Percentiles rank a stretch among this genome's conserved stretches.
Conservation (phyloP, 2,797 vertebrate genomes). For the Lacerta viridis region DNA sequence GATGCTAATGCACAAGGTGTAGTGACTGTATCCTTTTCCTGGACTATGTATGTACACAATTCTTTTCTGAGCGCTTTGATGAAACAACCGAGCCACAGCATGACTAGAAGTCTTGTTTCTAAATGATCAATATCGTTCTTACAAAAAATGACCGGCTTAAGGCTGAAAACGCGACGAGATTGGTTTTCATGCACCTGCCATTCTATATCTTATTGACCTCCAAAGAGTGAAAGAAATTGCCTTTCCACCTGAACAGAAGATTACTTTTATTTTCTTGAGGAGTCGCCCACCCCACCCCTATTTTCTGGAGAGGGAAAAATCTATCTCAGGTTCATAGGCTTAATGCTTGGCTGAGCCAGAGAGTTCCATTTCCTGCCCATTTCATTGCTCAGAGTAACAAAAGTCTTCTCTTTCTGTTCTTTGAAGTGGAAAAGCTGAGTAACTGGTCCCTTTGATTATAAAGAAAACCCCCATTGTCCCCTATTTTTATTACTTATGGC, state of each 20-base stretch:
- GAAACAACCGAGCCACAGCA: constrained; percentile 23
- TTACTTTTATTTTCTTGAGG: constrained; percentile 79
- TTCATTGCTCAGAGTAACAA: constrained; percentile 81
- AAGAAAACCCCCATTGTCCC: constrained; percentile 84
- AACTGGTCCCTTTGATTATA: constrained; percentile 81
- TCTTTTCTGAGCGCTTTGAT: constrained; percentile 8
- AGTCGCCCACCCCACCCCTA: constrained; percentile 48
- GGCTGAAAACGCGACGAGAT: background rate
- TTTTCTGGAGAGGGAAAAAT: constrained; percentile 39
- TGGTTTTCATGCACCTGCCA: constrained; percentile 73
- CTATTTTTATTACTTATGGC: constrained; percentile 80
- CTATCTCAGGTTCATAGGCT: constrained; percentile 79
- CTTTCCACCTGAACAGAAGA: constrained; percentile 75
- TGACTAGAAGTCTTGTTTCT: constrained; percentile 30
- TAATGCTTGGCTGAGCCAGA: constrained; percentile 79
- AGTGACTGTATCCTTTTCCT: constrained; percentile 2
- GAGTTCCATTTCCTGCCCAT: constrained; percentile 78
- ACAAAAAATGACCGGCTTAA: constrained; percentile 13
- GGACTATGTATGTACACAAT: constrained; percentile 10
- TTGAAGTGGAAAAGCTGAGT: constrained; percentile 85
- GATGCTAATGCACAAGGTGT: background rate
- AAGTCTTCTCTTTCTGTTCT: constrained; percentile 83
- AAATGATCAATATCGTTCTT: background rate
- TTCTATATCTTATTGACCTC: constrained; percentile 70
- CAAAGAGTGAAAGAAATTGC: constrained; percentile 72